Evolutionary conservation across 2,888 invertebrate genomes (phyloP), one percentile per base, ranked within the genome.

Genomic region (Meandrusa payeni): DNA sequence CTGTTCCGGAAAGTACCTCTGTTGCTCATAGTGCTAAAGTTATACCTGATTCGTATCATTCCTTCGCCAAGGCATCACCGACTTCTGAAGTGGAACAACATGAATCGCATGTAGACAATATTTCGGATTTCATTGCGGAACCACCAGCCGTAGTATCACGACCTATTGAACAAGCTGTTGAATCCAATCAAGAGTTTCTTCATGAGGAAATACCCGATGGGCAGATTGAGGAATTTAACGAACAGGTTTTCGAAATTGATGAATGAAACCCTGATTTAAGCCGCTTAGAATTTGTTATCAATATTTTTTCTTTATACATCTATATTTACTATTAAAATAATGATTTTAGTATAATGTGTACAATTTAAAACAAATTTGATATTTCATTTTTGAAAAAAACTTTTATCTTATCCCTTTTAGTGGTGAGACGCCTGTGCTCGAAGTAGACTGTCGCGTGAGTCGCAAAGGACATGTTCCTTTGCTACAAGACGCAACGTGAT

Each of bases 101-200:
- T 7, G 37, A 28, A 32, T 15, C 19, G n/a, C 9, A 12, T 1
- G 1, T 19, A 3, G 27, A 33, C 4, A 27, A 11, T n/a, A 9
- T 24, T 24, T 24, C 31, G 0, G 40, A 31, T 2, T 31, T 23
- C 4, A 20, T 20, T 20, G 19, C 4, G 2, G 4, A 15, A 3
- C 15, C 6, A 12, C 13, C n/a, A 27, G 17, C 2, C 7, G 13
- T 29, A 1, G n/a, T n/a, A n/a, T n/a, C n/a, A n/a, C n/a, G n/a
- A n/a, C n/a, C n/a, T n/a, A n/a, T n/a, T n/a, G 40, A 37, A 6
- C 26, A 31, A 3, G 7, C 17, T 2, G 28, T 37, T 5, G 37
- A 34, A 22, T 34, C 41, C 4, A 43, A 43, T 26, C 42, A 37
- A 37, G 37, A 37, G 10, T 36, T 36, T 19, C 36, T 37, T 6